phyloP scores from a whole-genome alignment of 2,113 vertebrate species.

The Kryptolebias marmoratus region DNA sequence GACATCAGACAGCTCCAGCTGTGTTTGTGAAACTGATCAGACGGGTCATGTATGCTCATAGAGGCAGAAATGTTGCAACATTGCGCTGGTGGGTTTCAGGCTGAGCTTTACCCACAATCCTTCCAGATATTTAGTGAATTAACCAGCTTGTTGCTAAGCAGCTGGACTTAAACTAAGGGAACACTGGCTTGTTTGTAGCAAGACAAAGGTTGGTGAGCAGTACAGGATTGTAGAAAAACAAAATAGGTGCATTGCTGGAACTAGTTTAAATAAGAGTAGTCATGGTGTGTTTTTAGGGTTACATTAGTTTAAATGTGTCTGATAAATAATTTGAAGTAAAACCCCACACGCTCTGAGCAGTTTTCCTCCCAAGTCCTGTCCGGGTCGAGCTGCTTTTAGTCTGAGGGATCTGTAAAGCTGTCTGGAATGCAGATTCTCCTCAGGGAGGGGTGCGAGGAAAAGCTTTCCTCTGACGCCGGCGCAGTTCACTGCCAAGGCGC shows the following conservation, averaged over 20 bases:
- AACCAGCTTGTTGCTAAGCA: background rate
- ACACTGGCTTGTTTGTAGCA: background rate
- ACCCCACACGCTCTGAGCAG: background rate
- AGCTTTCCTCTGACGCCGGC: conserved; percentile 41
- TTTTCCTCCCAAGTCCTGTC: no score
- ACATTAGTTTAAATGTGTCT: no score
- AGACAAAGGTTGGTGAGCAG: background rate
- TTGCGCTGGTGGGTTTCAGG: conserved; percentile 11
- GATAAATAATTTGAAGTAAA: background rate
- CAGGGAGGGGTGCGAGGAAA: conserved; percentile 3
- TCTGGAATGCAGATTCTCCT: conserved; percentile 43
- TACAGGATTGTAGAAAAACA: background rate
- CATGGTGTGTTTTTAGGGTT: background rate
- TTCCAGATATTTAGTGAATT: conserved; percentile 30
- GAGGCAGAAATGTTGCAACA: conserved; percentile 3
- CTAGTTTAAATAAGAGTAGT: background rate
- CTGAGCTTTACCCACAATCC: conserved; percentile 21
- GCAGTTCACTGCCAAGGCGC: conserved; percentile 9
- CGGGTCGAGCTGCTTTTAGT: background rate
- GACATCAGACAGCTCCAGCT: background rate
- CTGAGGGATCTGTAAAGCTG: conserved; percentile 17
- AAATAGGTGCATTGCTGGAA: background rate
- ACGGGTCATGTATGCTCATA: background rate
- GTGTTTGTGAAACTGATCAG: background rate
- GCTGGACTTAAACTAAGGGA: background rate